phyloP scores from a whole-genome alignment of 2,113 vertebrate species.

The Conger conger region DNA sequence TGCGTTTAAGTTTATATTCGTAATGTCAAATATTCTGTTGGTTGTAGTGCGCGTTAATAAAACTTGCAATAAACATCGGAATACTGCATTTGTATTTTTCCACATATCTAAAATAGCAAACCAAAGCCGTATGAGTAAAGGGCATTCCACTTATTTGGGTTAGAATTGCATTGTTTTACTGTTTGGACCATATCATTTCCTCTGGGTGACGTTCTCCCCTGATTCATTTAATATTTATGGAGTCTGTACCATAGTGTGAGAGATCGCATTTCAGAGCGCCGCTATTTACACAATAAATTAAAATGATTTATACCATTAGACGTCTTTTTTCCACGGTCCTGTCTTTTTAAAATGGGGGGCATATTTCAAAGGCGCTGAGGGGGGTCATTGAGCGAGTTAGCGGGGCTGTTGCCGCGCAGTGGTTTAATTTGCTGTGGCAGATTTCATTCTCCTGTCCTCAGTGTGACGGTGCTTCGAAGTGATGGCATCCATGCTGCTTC shows the following conservation, averaged over 20 bases:
- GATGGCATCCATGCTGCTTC: slow-evolving; percentile 64
- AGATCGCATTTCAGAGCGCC: slow-evolving; percentile 37
- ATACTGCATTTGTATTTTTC: background rate
- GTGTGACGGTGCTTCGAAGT: slow-evolving; percentile 53
- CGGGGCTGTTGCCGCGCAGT: slow-evolving; percentile 15
- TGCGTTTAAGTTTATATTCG: slow-evolving; percentile 8
- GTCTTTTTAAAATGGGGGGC: slow-evolving; percentile 36
- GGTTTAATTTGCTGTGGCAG: slow-evolving; percentile 30
- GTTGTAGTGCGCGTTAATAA: background rate
- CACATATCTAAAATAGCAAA: slow-evolving; percentile 23
- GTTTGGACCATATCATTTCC: slow-evolving; percentile 51
- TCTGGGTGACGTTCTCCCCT: slow-evolving; percentile 49
- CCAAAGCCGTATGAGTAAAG: background rate
- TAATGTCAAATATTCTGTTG: slow-evolving; percentile 1
- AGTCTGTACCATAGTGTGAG: slow-evolving; percentile 38
- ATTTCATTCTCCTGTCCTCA: slow-evolving; percentile 35
- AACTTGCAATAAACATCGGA: background rate
- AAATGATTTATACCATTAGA: slow-evolving; percentile 47
- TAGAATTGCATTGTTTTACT: slow-evolving; percentile 32
- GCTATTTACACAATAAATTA: slow-evolving; percentile 58
- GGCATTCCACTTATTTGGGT: slow-evolving; percentile 14
- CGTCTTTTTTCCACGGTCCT: slow-evolving; percentile 18
- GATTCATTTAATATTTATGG: slow-evolving; percentile 65
- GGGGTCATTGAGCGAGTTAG: slow-evolving; percentile 37
- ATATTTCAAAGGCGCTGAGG: slow-evolving; percentile 16